Evolutionary conservation across 2,888 invertebrate species (phyloP), one percentile per base, ranked within the genome.

Genomic region (Nymphalis urticae): DNA sequence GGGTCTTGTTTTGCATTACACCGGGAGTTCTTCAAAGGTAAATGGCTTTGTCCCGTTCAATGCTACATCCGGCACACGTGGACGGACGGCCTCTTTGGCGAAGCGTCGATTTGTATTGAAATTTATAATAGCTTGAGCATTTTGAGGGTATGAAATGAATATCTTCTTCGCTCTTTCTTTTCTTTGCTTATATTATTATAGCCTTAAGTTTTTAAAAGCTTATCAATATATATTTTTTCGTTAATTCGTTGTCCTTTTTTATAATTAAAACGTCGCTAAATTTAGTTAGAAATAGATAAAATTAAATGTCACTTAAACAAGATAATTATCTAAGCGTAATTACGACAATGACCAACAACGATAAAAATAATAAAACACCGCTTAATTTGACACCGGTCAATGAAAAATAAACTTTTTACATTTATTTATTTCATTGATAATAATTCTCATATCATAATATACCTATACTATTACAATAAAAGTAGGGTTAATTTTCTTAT

Each of bases 11-110:
- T 83, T 88, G 85, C 89, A 83, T 84, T 83, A 85, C 85, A 83
- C 87, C 82, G 85, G 84, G 85, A 85, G 81, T 84, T 83, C 79
- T 84, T 78, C 83, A 87, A 85, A 84, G 85, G 82, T 84, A 82
- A 85, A 87, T 83, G 82, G 85, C 82, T 84, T 82, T 83, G 85
- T 83, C 79, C 85, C 80, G 84, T 88, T 86, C 85, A 85, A 83
- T 82, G 78, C 77, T 76, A 84, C 87, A 88, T 91, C 90, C 91
- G 89, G 90, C 82, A 81, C 88, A 90, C 89, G 90, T 90, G 91
- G 86, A 85, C 74, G 68, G 75, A 75, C 76, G 80, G 80, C 81
- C 81, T 76, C 82, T 84, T 77, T 73, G 75, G 74, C 78, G 77
- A 60, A 17, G 60, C 61, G 79, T 78, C 76, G 75, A 79, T 79